phyloP scores from a whole-genome alignment of 2,797 vertebrate genomes.

The Acipenser transmontanus region DNA sequence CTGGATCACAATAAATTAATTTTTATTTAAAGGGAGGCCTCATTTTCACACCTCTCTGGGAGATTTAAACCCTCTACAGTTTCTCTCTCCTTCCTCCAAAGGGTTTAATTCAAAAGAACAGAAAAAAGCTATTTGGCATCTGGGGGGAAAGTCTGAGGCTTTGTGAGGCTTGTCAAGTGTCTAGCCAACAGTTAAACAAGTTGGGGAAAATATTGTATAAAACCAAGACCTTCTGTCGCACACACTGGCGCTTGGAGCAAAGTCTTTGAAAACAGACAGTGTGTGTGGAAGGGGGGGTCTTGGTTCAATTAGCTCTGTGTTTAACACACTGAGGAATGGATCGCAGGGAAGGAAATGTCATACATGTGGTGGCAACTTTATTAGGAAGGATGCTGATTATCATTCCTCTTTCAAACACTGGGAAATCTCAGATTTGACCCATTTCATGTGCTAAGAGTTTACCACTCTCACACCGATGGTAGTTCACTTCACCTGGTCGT shows the following conservation, averaged over 20 bases:
- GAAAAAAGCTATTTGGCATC: conserved; percentile 11
- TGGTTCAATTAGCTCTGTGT: too few relatives aligned
- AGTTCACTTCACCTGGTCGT: too few relatives aligned
- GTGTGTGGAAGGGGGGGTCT: too few relatives aligned
- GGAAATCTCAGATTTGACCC: too few relatives aligned
- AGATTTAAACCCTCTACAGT: conserved; percentile 44
- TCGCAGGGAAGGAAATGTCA: too few relatives aligned
- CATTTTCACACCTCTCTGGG: conserved; percentile 47
- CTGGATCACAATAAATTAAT: conserved; percentile 69
- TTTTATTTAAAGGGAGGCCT: conserved; percentile 61
- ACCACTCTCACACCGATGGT: too few relatives aligned
- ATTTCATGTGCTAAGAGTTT: too few relatives aligned
- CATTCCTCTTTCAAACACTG: too few relatives aligned
- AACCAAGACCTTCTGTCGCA: neutral
- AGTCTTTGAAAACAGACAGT: too few relatives aligned
- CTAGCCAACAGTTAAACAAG: conserved; percentile 18
- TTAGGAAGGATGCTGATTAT: too few relatives aligned
- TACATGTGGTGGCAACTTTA: too few relatives aligned
- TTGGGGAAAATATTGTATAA: neutral
- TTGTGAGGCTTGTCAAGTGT: neutral
- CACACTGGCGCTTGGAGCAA: neutral
- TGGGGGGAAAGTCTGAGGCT: conserved; percentile 8
- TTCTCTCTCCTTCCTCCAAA: conserved; percentile 14
- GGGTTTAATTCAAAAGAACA: conserved; percentile 24
- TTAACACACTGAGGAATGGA: too few relatives aligned